Base-by-base conservation (phyloP, 2,888 invertebrate genomes). In the Cistogaster globosa region DNA sequence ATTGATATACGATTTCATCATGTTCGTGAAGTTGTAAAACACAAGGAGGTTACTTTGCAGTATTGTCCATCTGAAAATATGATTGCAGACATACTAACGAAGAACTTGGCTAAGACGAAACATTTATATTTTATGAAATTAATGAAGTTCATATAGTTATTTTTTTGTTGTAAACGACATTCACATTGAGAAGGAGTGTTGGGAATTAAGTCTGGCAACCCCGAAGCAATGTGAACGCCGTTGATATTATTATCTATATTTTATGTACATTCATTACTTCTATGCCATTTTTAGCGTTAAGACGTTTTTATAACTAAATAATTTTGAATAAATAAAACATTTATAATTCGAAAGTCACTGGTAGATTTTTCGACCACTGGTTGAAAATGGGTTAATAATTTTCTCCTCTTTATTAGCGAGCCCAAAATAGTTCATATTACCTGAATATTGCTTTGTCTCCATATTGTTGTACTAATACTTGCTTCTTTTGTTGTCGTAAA, bases 11-110 rank as follows among this genome's bases (percentile, higher is more conserved):
- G n/a, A 51, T 60, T 32, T 32, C 58, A 60, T 60, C 69, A 69
- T 38, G 38, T 69, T 12, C 20, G 68, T 2, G 74, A 62, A 16
- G 60, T 72, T 16, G 36, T 72, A 14, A 55, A 57, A 12, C 38
- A 55, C 16, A 48, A 60, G 22, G 60, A 51, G 5, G 8, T 72
- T 16, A n/a, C 12, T 20, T 20, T 71, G 1, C 8, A 71, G 42
- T 71, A 71, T 42, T 58, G 57, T 12, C 38, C 53, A n/a, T 36
- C 62, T 16, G 18, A 62, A 20, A 20, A 62, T 36, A 62, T 63
- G 74, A 9, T 62, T 38, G 63, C 74, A 8, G 63, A 74, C 16
- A 74, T 74, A 6, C 32, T 74, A 7, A 74, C 74, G 7, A 74
- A 60, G 62, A 72, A 72, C 36, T 20, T 72, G 20, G 7, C 48